Percentiles rank a stretch among this genome's conserved stretches.
Conservation (phyloP, 2,888 invertebrate species). For the Micoletzkya japonica region DNA sequence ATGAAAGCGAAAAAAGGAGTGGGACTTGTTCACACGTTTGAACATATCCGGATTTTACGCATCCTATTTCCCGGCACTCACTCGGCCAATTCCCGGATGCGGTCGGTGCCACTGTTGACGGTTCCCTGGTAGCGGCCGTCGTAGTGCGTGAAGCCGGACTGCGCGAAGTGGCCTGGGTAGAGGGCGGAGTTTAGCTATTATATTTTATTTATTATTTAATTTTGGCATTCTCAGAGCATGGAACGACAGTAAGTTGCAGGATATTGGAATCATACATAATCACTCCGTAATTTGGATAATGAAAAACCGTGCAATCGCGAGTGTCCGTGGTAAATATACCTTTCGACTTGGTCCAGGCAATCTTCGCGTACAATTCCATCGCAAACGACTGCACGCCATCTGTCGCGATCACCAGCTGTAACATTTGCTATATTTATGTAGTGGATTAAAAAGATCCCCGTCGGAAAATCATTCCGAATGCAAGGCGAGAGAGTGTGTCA, state of each 20-base stretch:
- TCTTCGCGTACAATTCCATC: constrained; percentile 83
- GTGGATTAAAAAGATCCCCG: too few species aligned
- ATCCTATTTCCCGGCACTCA: too few species aligned
- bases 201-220: too few species aligned
- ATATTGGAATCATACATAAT: too few species aligned
- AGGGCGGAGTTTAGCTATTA: too few species aligned
- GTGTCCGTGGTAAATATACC: constrained; percentile 73
- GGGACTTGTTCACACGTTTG: neutral
- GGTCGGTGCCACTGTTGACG: constrained; percentile 88
- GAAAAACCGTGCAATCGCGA: constrained; percentile 57
- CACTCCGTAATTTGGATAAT: too few species aligned
- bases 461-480: too few species aligned
- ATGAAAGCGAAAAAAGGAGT: neutral
- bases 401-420: constrained; percentile 74
- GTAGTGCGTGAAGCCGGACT: constrained; percentile 86
- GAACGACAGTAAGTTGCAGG: too few species aligned
- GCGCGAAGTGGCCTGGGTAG: constrained; percentile 71
- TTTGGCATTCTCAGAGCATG: too few species aligned
- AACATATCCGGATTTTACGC: too few species aligned
- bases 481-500: too few species aligned
- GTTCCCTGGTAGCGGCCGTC: constrained; percentile 79
- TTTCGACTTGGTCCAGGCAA: constrained; percentile 76
- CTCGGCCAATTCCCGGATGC: constrained; percentile 79
- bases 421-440: too few species aligned
- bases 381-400: constrained; percentile 82